These are phyloP conservation scores for Haemorhous mexicanus DNA, from an alignment of 2,113 vertebrate species.

Conservation along the genomic window DNA sequence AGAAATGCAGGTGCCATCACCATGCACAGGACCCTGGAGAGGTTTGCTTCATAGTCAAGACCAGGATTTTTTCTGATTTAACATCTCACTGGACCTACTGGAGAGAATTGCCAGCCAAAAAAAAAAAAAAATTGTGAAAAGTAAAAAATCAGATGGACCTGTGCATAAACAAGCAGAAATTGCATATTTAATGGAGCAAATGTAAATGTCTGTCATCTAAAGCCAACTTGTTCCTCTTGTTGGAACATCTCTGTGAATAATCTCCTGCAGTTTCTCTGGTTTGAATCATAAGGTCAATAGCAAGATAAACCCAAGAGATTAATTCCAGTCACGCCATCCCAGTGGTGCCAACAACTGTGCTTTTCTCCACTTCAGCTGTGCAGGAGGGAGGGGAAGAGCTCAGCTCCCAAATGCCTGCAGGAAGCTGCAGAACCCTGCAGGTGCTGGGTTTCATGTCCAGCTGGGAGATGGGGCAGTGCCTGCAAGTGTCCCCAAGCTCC, in stretches of 20 bases:
- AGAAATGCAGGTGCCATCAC: background rate
- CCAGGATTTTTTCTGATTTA: background rate
- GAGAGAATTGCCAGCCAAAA: background rate
- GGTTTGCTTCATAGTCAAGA: background rate
- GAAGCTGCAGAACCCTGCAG: background rate
- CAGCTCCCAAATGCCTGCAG: background rate
- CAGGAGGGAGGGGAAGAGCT: background rate
- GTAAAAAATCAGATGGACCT: background rate
- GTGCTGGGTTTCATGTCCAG: rapidly evolving
- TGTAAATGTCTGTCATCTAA: background rate
- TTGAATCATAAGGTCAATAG: background rate
- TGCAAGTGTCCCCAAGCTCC: background rate
- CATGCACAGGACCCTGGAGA: background rate
- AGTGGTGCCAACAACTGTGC: background rate
- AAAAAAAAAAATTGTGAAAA: background rate
- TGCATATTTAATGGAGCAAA: background rate
- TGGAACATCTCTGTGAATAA: background rate
- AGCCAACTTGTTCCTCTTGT: background rate
- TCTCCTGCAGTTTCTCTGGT: background rate
- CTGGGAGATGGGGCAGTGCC: rapidly evolving
- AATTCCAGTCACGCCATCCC: background rate
- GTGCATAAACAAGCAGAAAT: background rate
- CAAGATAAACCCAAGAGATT: slow-evolving; percentile 28
- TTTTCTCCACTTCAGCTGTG: background rate
- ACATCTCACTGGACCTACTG: background rate